Conservation (phyloP, 1,140 invertebrate species). For the Cardiocondyla obscurior region DNA sequence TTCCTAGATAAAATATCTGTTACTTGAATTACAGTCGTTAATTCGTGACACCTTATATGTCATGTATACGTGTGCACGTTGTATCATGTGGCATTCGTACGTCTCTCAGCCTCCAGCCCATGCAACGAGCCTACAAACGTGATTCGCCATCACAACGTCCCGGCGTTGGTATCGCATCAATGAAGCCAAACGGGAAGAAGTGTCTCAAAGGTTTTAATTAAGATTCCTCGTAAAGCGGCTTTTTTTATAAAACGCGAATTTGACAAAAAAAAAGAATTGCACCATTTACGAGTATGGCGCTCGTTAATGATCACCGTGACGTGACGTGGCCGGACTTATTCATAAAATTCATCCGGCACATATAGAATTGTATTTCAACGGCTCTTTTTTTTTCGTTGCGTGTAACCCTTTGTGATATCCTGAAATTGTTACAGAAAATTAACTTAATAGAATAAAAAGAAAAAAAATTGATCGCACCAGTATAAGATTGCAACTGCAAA, state of each 20-base stretch:
- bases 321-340: neutral
- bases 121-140: neutral
- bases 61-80: neutral
- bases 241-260: constrained; percentile 15
- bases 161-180: constrained; percentile 45
- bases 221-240: constrained; percentile 7
- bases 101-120: neutral
- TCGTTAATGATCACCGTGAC: neutral
- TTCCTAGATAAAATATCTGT: neutral
- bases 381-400: neutral
- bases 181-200: constrained; percentile 29
- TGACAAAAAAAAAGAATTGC: constrained; percentile 3
- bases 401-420: neutral
- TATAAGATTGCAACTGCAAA: neutral
- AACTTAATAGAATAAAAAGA: neutral
- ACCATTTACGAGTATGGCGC: neutral
- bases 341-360: constrained; percentile 32
- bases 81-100: neutral
- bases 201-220: constrained; percentile 46
- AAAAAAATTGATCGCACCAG: neutral
- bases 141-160: constrained; percentile 16
- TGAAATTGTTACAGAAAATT: neutral
- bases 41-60: neutral
- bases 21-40: neutral
- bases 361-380: constrained; percentile 1